Evolutionary conservation across 1,140 invertebrate species (phyloP).

Genomic region (Streblospio benedicti): DNA sequence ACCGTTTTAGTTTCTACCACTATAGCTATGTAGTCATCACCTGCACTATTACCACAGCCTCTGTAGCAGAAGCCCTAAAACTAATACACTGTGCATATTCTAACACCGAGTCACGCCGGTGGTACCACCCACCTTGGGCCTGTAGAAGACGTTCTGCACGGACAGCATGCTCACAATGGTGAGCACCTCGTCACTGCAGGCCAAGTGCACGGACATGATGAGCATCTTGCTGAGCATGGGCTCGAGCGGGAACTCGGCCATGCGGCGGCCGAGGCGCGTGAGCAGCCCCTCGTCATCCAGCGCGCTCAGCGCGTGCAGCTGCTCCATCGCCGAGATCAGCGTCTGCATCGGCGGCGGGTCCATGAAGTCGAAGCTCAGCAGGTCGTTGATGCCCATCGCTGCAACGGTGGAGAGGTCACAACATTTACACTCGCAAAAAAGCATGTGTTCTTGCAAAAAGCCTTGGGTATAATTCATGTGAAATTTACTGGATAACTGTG

Average conservation of each 20-base stretch:
- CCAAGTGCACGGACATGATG: constrained; percentile 97
- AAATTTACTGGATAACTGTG: too few species aligned
- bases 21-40: too few species aligned
- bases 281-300: constrained; percentile 93
- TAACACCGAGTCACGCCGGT: not conserved
- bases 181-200: constrained; percentile 95
- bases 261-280: constrained; percentile 84
- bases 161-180: constrained; percentile 99
- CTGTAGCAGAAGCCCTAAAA: too few species aligned
- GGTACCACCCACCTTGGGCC: constrained; percentile 51
- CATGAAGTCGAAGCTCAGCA: constrained; percentile 99
- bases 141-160: constrained; percentile 97
- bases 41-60: too few species aligned
- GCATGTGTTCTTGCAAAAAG: too few species aligned
- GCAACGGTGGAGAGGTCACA: too few species aligned
- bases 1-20: too few species aligned
- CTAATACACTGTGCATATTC: too few species aligned
- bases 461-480: too few species aligned
- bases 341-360: constrained; percentile 89
- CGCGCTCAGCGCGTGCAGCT: constrained; percentile 91
- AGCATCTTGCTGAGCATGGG: constrained; percentile 98
- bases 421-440: too few species aligned
- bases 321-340: constrained; percentile 93
- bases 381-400: constrained; percentile 99
- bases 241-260: constrained; percentile 98